Evolutionary conservation across 2,888 invertebrate genomes (phyloP), one percentile per base, ranked within the genome.

Genomic region (Mesoligia furuncula): DNA sequence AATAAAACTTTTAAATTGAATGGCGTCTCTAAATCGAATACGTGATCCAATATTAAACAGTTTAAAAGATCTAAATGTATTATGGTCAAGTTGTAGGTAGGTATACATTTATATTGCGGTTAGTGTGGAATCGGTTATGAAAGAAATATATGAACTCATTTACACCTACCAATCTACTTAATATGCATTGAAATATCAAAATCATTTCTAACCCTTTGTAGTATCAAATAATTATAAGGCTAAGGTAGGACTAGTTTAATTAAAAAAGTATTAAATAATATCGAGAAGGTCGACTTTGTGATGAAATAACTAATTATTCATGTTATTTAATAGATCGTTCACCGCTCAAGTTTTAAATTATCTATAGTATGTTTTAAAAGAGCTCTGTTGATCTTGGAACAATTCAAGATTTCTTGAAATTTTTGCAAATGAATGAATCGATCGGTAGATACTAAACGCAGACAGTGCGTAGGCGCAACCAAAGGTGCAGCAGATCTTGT

Each of bases 21-120:
- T 57, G 51, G 48, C 61, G 51, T 48, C 61, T 70, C 73, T 77
- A 70, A 85, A 86, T 84, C 72, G 79, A 87, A 84, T 84, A 87
- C 87, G 86, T 87, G 87, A 82, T 82, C 73, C 80, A 87, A 84
- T 87, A 84, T 77, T 65, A 80, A 61, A 72, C 65, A 54, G 59
- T 79, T 69, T 78, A 31, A 66, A 31, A 61, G 76, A 78, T 79
- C 39, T 80, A 85, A 68, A 42, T 39, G 48, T 68, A 72, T 61
- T 77, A 65, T 42, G 64, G 54, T 39, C n/a, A 48, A 83, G 20
- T 75, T 72, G 48, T 68, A n/a, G 11, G 36, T 69, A 36, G 15
- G 57, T 62, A 39, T 73, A 66, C 62, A 62, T 77, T 75, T 81
- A 80, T 77, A 81, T 71, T 79, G 83, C 75, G 83, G 77, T 87